Conservation (phyloP, 1,140 invertebrate species). For the Drosophila rufa region DNA sequence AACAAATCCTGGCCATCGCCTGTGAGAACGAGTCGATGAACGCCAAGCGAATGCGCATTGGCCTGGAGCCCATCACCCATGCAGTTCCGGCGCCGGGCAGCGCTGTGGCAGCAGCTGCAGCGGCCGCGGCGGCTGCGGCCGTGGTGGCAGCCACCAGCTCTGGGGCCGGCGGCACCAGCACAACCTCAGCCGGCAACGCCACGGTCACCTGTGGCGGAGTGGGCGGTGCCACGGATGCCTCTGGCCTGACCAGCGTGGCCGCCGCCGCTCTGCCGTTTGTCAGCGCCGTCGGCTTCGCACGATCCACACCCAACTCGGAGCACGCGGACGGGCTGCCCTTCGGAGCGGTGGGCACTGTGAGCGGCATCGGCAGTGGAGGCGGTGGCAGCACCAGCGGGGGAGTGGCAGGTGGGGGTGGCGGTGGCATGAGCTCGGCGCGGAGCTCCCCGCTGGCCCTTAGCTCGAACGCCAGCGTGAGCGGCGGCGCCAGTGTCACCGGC, state of each 20-base stretch:
- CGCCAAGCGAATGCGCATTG: constrained; percentile 97
- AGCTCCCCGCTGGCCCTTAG: constrained; percentile 82
- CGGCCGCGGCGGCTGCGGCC: constrained; percentile 72
- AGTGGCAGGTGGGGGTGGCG: constrained; percentile 53
- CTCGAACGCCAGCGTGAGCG: constrained; percentile 79
- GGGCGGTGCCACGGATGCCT: constrained; percentile 61
- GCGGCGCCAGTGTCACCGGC: constrained; percentile 67
- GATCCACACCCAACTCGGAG: constrained; percentile 82
- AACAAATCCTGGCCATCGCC: constrained; percentile 96
- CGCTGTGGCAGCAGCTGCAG: constrained; percentile 87
- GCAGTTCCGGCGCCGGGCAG: constrained; percentile 89
- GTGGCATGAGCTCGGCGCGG: constrained; percentile 78
- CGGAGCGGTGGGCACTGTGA: constrained; percentile 53
- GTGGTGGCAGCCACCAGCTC: constrained; percentile 58
- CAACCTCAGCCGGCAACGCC: constrained; percentile 58
- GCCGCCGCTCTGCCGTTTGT: constrained; percentile 76
- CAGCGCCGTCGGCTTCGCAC: constrained; percentile 76
- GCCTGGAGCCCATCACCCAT: constrained; percentile 96
- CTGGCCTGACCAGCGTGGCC: constrained; percentile 70
- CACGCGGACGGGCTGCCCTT: constrained; percentile 71
- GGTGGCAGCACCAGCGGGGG: constrained; percentile 57
- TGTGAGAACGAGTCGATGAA: constrained; percentile 99
- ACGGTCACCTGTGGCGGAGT: constrained; percentile 67
- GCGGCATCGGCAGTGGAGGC: constrained; percentile 60
- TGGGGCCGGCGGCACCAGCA: constrained; percentile 51